Evolutionary conservation across 2,113 vertebrate genomes (phyloP), one percentile per base, ranked within the genome.

Genomic region (Eira barbara): DNA sequence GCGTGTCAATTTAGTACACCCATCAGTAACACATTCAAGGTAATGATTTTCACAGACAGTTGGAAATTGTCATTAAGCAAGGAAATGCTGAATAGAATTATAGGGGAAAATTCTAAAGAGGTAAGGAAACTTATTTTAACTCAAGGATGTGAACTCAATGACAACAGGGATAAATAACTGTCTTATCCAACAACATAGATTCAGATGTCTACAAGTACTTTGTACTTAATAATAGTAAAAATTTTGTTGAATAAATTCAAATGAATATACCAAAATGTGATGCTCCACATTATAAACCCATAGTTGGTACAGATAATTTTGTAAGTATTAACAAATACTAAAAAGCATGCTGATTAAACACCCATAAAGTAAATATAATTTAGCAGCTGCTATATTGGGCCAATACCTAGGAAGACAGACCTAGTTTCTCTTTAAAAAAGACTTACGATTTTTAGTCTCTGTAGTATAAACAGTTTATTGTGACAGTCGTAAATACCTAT

Each of bases 391-490:
- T 89, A 29, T 39, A 80, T 15, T 89, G 2, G 18, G 13, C 45
- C 52, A 47, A 93, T 6, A 97, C 11, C 25, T n/a, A 81, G 31
- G 93, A 93, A 90, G n/a, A 55, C 0, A 71, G 3, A 59, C 6
- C 47, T 91, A 89, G 83, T 81, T 89, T 96, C 74, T 74, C 3
- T 88, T 34, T 93, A 27, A 90, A 59, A 23, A 96, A 52, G 34
- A 76, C 18, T 96, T 91, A 82, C 0, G 69, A 67, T 91, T 94
- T 95, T 94, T 85, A 94, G 65, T 95, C 47, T 96, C 95, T 91
- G 31, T 42, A 87, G 31, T 65, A 92, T 67, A 83, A 97, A 47
- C 4, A 57, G 57, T 29, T 94, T 34, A 96, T 29, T 83, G 67
- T 89, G 47, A 91, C 45, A 94, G 52, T 61, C 39, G 89, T 76